Conservation (phyloP, 2,113 vertebrate species). For the Trematocara stigmaticum region DNA sequence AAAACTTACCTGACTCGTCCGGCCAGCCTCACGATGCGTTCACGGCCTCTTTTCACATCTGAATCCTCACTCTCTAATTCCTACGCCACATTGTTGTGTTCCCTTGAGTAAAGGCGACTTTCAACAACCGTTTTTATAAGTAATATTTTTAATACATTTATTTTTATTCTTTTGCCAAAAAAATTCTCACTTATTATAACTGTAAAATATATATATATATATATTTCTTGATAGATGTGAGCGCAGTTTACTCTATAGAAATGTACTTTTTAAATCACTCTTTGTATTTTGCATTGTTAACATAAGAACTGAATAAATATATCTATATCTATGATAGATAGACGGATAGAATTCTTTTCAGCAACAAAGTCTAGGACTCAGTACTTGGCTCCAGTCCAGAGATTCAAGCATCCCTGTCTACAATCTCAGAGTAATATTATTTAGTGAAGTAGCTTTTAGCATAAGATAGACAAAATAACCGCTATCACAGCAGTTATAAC, state of each 20-base stretch:
- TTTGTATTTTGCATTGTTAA: background rate
- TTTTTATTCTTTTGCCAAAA: background rate
- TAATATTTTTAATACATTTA: background rate
- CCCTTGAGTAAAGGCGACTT: background rate
- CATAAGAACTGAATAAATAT: background rate
- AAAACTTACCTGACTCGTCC: slow-evolving; percentile 38
- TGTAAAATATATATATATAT: no score
- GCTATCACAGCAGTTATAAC: background rate
- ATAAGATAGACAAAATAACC: background rate
- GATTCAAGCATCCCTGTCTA: background rate
- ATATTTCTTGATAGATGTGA: background rate
- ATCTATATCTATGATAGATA: background rate
- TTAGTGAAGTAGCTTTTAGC: background rate
- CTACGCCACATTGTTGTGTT: background rate
- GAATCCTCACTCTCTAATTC: background rate
- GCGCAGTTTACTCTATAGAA: background rate
- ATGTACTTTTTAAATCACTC: background rate
- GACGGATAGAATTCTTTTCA: background rate
- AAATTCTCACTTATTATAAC: background rate
- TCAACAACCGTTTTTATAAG: background rate
- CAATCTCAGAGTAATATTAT: background rate
- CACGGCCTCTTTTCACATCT: background rate
- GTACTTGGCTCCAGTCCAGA: background rate
- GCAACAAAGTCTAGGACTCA: background rate
- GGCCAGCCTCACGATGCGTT: slow-evolving; percentile 18